Evolutionary conservation across 1,140 invertebrate genomes (phyloP), one percentile per base, ranked within the genome.

Genomic region (Plutomurus gul): DNA sequence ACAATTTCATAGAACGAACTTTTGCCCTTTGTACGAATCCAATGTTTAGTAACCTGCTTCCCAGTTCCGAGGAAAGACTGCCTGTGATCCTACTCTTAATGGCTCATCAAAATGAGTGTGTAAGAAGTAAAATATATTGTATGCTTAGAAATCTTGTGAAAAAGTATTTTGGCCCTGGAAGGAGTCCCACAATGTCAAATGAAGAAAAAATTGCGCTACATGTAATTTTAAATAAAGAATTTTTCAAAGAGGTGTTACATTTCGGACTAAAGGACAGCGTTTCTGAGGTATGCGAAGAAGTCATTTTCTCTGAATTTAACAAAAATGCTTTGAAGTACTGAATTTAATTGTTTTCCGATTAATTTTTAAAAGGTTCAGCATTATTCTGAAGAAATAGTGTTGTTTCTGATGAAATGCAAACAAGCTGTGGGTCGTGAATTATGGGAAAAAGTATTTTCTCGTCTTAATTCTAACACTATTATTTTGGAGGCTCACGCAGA

Each of bases 401-500:
- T 71, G 13, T 71, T 39, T 39, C 33, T 71, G 0, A 39, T 71
- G 2, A 71, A 71, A 13, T 71, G 65, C n/a, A 71, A 71, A 40
- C 3, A 30, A 39, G 65, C 18, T 3, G 65, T 71, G 7, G 16
- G 65, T 37, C 36, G 39, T 10, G 39, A 71, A 20, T 30, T 71
- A 8, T 71, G 65, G 65, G 65, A 37, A 0, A 71, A 37, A 18
- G 65, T 71, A 3, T 40, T 71, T 7, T 71, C 65, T 7, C 33
- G 18, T 7, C 4, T 71, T 16, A 71, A 16, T 13, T 22, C n/a
- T 3, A 8, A 39, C 7, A 20, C 40, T 13, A 39, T 30, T 16
- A 43, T 71, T 71, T 20, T 71, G 16, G 65, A 71, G 40, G 22
- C 65, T 39, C 65, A 71, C 6, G 65, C 65, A 1, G 65, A 71